These are phyloP conservation scores for Ephestia elutella DNA, from an alignment of 1,140 invertebrate species.

Conservation along the genomic window DNA sequence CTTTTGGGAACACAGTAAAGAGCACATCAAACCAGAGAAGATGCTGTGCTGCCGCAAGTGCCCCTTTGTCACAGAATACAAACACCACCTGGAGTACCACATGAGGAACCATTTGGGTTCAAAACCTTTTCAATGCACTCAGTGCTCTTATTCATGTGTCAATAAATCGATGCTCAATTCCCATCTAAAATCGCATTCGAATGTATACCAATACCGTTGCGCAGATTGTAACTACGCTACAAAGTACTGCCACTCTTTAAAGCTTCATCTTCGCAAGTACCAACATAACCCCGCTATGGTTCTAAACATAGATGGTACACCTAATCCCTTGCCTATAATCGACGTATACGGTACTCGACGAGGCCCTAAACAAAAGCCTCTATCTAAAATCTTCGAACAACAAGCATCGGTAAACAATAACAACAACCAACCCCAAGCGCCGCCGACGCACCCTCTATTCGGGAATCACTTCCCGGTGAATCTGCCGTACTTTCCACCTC, in stretches of 20 bases:
- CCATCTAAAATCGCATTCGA: slow-evolving; percentile 98
- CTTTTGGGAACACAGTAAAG: slow-evolving; percentile 93
- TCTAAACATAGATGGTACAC: slow-evolving; percentile 89
- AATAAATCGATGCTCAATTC: slow-evolving; percentile 99
- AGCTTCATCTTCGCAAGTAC: slow-evolving; percentile 95
- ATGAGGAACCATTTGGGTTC: slow-evolving; percentile 95
- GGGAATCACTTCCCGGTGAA: slow-evolving; percentile 64
- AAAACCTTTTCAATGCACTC: slow-evolving; percentile 97
- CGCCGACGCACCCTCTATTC: slow-evolving; percentile 57
- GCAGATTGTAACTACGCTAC: slow-evolving; percentile 96
- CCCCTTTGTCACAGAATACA: slow-evolving; percentile 98
- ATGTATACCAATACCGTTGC: slow-evolving; percentile 97
- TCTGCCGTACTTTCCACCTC: slow-evolving; percentile 59
- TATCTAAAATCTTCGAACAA: slow-evolving; percentile 53
- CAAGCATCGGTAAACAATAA: slow-evolving; percentile 29
- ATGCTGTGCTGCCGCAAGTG: slow-evolving; percentile 93
- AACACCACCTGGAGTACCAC: slow-evolving; percentile 99
- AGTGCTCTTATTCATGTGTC: slow-evolving; percentile 95
- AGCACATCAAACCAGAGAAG: slow-evolving; percentile 95
- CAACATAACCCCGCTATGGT: slow-evolving; percentile 90
- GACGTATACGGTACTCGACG: slow-evolving; percentile 92
- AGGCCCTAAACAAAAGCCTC: slow-evolving; percentile 84
- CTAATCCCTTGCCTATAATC: slow-evolving; percentile 89
- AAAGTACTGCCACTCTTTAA: slow-evolving; percentile 98
- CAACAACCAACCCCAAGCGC: slow-evolving; percentile 35